Evolutionary conservation across 2,888 invertebrate species (phyloP), one percentile per base, ranked within the genome.

Genomic region (Siphlonurus alternatus): DNA sequence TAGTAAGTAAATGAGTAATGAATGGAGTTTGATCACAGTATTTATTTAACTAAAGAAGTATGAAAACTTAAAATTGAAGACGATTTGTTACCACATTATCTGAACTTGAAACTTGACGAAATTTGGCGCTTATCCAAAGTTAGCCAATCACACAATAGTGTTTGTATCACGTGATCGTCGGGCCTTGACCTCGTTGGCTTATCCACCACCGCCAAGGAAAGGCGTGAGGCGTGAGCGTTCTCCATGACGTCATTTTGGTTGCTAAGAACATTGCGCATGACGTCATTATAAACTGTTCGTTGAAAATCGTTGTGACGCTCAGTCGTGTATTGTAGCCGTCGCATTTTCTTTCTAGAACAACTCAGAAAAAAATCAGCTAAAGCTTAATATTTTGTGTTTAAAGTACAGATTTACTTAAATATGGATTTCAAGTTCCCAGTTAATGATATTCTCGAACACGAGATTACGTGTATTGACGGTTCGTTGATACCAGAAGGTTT

Each of bases 341-440:
- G 38, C 38, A 38, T 38, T 38, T 38, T 38, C 38, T 38, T 5
- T 15, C 38, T 15, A 10, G 38, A n/a, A n/a, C n/a, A n/a, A n/a
- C n/a, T n/a, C n/a, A n/a, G n/a, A n/a, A n/a, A n/a, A n/a, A n/a
- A n/a, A n/a, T n/a, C n/a, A n/a, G n/a, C n/a, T n/a, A 10, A 38
- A 38, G 5, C 38, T 38, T 38, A 38, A 10, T 10, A 38, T 10
- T 38, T 38, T 38, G 38, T 38, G 15, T 38, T 38, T 10, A 5
- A 38, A 38, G 7, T 38, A 5, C 38, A 38, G 5, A 10, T 10
- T 38, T 38, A 5, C 5, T 18, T 20, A 10, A 22, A 56, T 20
- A 56, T 56, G 56, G 56, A 56, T 5, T 56, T 56, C n/a, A 56
- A 56, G 5, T 56, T 56, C n/a, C 22, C 56, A n/a, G n/a, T 56